Percentiles rank a stretch among this genome's conserved stretches.
Conservation (phyloP, 35 echinoderm and acorn worm genomes). For the Diadema setosum region DNA sequence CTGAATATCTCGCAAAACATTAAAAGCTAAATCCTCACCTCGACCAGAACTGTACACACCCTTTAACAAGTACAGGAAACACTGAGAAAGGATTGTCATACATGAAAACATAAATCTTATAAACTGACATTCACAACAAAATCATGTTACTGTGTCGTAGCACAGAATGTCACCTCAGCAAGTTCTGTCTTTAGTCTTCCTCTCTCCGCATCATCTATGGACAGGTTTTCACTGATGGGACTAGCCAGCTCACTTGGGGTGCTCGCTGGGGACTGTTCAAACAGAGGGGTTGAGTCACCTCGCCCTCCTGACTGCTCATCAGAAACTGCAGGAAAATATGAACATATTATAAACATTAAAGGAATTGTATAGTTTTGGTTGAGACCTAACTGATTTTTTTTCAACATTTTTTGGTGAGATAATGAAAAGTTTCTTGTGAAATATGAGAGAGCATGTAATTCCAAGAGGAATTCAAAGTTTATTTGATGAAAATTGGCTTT, state of each 20-base stretch:
- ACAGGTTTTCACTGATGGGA: slow-evolving; percentile 18
- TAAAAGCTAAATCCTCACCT: no score
- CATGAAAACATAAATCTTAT: not conserved
- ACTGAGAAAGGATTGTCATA: not conserved
- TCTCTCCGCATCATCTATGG: slow-evolving; percentile 66
- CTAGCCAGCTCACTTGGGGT: slow-evolving; percentile 52
- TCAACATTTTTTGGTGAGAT: no score
- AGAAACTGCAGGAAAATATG: not conserved
- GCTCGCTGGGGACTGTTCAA: slow-evolving; percentile 58
- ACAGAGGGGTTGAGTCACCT: slow-evolving; percentile 61
- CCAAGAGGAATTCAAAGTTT: no score
- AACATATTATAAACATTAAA: not conserved
- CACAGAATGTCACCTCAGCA: slow-evolving; percentile 59
- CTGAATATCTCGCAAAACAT: no score
- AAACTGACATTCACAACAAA: not conserved
- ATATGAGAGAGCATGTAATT: no score
- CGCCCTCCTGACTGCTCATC: slow-evolving; percentile 52
- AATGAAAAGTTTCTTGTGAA: no score
- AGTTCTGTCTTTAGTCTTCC: slow-evolving; percentile 50
- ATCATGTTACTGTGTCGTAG: not conserved
- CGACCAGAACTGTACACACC: no score
- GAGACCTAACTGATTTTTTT: no score
- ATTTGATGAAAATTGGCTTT: no score
- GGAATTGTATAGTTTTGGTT: not conserved
- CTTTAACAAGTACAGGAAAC: not conserved